Evolutionary conservation across 1,140 invertebrate species (phyloP), one percentile per base, ranked within the genome.

Genomic region (Drosophila sulfurigaster): DNA sequence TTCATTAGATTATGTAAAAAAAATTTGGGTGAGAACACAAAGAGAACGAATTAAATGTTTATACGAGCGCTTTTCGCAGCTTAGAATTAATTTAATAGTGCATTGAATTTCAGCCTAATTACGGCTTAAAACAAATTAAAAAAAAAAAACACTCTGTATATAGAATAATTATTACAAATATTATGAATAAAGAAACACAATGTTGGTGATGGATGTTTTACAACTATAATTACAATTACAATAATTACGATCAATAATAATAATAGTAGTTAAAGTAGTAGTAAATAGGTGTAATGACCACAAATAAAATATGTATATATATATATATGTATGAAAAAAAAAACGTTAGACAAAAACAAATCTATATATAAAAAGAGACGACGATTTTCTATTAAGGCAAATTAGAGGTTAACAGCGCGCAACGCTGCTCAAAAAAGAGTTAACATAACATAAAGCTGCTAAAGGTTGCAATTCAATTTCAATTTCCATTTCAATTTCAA

Each of bases 381-480:
- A 78, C 78, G 66, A 82, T 76, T 86, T 79, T 82, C 75, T 85
- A 87, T 76, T 87, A 86, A 85, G 82, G 82, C 82, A 87, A 86
- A 86, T 82, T 66, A 85, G 54, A 48, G 69, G 79, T 87, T 72
- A 54, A 73, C 57, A 85, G 82, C 81, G 73, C 49, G 38, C 51
- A 46, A 54, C 60, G 56, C 62, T 65, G 15, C 13, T 28, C 10
- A 56, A 48, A n/a, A 46, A 46, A 76, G 58, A 78, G 63, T 78
- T 86, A 83, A 86, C 57, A 71, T 85, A 86, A 81, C 59, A 75
- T 86, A 81, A 85, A 86, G 82, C 82, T 85, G 82, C 78, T 79
- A 81, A 81, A 81, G 41, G 30, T 52, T 64, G 38, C 62, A 48
- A 48, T 45, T 30, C 51, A 52, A 48, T 62, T 38, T 38, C 8